Conservation (phyloP, 2,113 vertebrate genomes). For the Vimba vimba region DNA sequence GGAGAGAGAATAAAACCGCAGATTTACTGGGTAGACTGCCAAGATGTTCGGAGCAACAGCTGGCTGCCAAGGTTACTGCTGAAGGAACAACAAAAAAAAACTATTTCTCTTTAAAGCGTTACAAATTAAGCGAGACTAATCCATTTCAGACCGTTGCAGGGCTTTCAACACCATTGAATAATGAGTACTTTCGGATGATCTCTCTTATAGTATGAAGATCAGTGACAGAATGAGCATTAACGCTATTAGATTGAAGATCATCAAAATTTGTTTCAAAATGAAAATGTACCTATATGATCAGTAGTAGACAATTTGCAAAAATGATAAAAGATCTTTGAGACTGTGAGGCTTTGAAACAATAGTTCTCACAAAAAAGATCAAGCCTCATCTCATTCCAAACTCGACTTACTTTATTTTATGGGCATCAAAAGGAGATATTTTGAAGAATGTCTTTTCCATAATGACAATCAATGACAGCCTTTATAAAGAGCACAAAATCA, state of each 20-base stretch:
- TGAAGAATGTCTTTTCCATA: background rate
- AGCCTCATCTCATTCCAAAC: background rate
- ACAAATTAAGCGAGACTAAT: conserved; percentile 48
- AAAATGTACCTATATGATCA: background rate
- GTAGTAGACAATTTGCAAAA: background rate
- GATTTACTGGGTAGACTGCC: conserved; percentile 23
- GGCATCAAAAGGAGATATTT: background rate
- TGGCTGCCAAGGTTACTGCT: conserved; percentile 49
- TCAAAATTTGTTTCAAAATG: background rate
- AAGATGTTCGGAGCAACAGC: conserved; percentile 50
- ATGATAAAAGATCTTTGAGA: background rate
- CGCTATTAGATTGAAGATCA: background rate
- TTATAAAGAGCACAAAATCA: background rate
- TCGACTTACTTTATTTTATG: background rate
- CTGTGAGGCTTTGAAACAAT: background rate
- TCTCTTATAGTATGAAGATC: conserved; percentile 21
- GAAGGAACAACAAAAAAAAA: conserved; percentile 30
- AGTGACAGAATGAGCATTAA: conserved; percentile 18
- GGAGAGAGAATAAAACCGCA: conserved; percentile 22
- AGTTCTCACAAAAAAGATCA: background rate
- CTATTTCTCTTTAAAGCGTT: conserved; percentile 40
- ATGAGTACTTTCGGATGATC: conserved; percentile 39
- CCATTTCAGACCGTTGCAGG: conserved; percentile 34
- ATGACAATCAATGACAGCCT: background rate
- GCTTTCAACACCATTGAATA: conserved; percentile 50